Percentiles rank a stretch among this genome's conserved stretches.
Evolutionary conservation across 2,888 invertebrate genomes (phyloP).

Genomic region (Erebia palarica): DNA sequence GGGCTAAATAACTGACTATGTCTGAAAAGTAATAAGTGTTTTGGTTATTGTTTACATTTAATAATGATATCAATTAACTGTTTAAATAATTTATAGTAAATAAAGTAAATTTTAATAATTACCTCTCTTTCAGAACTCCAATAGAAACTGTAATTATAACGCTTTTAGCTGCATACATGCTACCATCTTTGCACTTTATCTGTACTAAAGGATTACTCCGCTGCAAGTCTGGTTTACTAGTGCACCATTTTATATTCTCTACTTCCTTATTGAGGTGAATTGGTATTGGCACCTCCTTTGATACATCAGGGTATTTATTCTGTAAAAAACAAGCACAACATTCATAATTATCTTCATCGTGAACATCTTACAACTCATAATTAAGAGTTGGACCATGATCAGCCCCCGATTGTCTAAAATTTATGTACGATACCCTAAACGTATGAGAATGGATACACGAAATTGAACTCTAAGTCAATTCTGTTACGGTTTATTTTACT

Average conservation of each 20-base stretch:
- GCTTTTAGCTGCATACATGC: constrained; percentile 81
- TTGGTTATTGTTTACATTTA: background rate
- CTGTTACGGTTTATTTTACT: too few species aligned
- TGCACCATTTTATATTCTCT: constrained; percentile 74
- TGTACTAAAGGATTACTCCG: constrained; percentile 67
- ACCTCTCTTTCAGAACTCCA: constrained; percentile 85
- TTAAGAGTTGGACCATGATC: too few species aligned
- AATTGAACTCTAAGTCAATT: too few species aligned
- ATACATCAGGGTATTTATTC: constrained; percentile 76
- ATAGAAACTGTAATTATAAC: constrained; percentile 86
- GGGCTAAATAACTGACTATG: constrained; percentile 83
- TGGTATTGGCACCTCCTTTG: constrained; percentile 66
- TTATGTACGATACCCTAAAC: too few species aligned
- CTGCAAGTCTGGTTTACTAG: constrained; percentile 51
- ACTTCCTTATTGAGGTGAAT: constrained; percentile 81
- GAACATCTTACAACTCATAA: too few species aligned
- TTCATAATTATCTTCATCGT: too few species aligned
- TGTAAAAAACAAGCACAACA: constrained; percentile 46
- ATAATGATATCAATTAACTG: background rate
- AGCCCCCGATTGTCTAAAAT: too few species aligned
- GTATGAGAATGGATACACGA: too few species aligned
- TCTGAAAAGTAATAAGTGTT: constrained; percentile 50
- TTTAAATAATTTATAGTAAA: too few species aligned
- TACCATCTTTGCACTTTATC: constrained; percentile 81
- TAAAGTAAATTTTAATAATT: background rate